Conservation (phyloP, 2,113 vertebrate species). For the Clarias magur region DNA sequence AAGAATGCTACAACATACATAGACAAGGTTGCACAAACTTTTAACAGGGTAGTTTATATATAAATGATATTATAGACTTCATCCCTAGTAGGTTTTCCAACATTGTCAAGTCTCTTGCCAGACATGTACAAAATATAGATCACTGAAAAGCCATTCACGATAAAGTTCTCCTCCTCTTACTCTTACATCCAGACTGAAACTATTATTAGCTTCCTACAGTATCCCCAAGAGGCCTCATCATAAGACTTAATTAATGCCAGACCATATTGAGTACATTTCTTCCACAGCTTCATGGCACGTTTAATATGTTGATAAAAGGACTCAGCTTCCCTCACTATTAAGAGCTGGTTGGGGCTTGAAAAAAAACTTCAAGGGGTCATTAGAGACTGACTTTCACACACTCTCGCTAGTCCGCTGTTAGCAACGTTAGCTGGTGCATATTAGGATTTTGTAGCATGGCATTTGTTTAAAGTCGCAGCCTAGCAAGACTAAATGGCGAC, state of each 20-base stretch:
- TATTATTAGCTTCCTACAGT: background rate
- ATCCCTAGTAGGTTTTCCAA: background rate
- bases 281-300: background rate
- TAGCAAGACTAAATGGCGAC: background rate
- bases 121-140: background rate
- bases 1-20: too few species aligned
- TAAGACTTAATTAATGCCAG: slow-evolving; percentile 15
- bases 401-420: background rate
- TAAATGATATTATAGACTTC: background rate
- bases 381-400: background rate
- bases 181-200: background rate
- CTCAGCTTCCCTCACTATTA: background rate
- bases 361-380: background rate
- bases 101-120: background rate
- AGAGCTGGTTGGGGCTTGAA: background rate
- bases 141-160: background rate
- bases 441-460: background rate
- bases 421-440: background rate
- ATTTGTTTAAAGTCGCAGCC: background rate
- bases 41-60: background rate
- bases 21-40: background rate
- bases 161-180: background rate
- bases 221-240: background rate
- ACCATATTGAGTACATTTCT: background rate
- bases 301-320: background rate